phyloP scores from a whole-genome alignment of 2,888 invertebrate genomes.

The Smittia aterrima region DNA sequence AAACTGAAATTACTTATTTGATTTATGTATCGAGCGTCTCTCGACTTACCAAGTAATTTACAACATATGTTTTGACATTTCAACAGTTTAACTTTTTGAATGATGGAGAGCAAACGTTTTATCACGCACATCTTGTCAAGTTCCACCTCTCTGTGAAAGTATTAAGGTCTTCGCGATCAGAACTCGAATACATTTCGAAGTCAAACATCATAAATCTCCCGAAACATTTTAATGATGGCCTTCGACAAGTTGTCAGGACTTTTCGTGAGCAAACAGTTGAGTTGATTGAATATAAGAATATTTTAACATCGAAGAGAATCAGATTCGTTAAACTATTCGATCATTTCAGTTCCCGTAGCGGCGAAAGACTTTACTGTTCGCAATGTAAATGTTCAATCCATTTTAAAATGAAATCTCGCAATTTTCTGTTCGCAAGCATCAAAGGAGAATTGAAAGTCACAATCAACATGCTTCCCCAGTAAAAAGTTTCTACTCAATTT shows the following conservation, averaged over 20 bases:
- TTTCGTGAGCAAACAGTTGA: too few species aligned
- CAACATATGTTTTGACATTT: slow-evolving; percentile 35
- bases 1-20: background rate
- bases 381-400: too few species aligned
- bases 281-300: too few species aligned
- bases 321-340: too few species aligned
- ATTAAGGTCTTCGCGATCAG: background rate
- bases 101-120: slow-evolving; percentile 7
- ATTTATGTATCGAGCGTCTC: background rate
- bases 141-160: background rate
- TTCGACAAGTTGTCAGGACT: background rate
- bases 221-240: slow-evolving; percentile 25
- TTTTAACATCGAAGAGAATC: too few species aligned
- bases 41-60: slow-evolving; percentile 1
- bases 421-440: too few species aligned
- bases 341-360: too few species aligned
- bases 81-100: slow-evolving; percentile 31
- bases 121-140: slow-evolving; percentile 21
- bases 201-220: slow-evolving; percentile 34
- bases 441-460: too few species aligned
- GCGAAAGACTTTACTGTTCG: too few species aligned
- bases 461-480: too few species aligned
- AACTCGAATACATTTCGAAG: slow-evolving; percentile 5
- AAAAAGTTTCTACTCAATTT: slow-evolving; percentile 18
- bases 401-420: too few species aligned